A percentile compares a stretch with the other conserved stretches of the same genome.
Conservation (phyloP, 2,888 invertebrate genomes). For the Eucera pruinosa region DNA sequence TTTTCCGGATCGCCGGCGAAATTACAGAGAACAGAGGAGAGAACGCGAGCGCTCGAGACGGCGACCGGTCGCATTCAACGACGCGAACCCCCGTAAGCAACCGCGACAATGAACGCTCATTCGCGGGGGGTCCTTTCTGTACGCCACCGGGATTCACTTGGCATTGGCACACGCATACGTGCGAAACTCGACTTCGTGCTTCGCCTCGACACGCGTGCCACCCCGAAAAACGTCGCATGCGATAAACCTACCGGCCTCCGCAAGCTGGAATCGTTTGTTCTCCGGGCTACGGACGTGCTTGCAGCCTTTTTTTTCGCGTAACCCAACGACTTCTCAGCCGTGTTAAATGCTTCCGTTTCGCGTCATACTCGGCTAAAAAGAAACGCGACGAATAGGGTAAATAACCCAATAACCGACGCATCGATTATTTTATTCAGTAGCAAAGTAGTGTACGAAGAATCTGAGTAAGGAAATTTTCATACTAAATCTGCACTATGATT, state of each 20-base stretch:
- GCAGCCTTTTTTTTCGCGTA: neutral
- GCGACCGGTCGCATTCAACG: constrained; percentile 57
- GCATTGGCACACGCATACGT: constrained; percentile 65
- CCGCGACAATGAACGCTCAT: constrained; percentile 82
- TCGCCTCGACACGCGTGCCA: constrained; percentile 57
- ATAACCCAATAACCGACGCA: too few relatives aligned
- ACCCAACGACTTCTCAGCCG: too few relatives aligned
- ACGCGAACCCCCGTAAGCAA: constrained; percentile 77
- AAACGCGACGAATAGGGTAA: too few relatives aligned
- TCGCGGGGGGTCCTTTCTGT: constrained; percentile 80
- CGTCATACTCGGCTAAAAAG: too few relatives aligned
- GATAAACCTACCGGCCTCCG: constrained; percentile 29
- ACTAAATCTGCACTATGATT: too few relatives aligned
- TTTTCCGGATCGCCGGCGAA: constrained; percentile 59
- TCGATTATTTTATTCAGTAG: too few relatives aligned
- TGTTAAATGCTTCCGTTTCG: neutral
- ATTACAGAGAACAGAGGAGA: constrained; percentile 54
- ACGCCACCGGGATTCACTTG: constrained; percentile 73
- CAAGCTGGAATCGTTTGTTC: constrained; percentile 16
- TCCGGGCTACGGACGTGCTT: neutral
- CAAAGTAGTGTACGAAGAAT: too few relatives aligned
- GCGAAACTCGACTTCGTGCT: constrained; percentile 61
- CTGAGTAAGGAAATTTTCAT: too few relatives aligned
- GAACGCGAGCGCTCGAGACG: constrained; percentile 47
- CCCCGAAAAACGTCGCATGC: constrained; percentile 61